phyloP scores from a whole-genome alignment of 2,888 invertebrate genomes.

The Platycnemis pennipes region DNA sequence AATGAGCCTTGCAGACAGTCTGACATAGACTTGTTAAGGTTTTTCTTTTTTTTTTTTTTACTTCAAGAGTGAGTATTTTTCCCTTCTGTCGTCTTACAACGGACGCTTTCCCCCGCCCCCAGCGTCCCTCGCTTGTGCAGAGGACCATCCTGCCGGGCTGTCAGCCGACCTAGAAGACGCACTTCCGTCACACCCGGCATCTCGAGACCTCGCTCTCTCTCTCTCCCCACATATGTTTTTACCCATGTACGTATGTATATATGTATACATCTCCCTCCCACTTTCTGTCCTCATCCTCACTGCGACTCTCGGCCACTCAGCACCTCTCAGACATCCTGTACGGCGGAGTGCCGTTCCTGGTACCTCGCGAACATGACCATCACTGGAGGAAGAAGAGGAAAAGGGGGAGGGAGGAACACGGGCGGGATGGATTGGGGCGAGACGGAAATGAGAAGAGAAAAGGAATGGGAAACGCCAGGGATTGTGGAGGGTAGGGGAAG shows the following conservation, averaged over 20 bases:
- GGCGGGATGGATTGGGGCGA: not conserved
- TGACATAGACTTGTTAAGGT: not conserved
- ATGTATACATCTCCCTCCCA: not conserved
- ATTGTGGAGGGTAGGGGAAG: not conserved
- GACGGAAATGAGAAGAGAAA: not conserved
- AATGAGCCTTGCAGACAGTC: not conserved
- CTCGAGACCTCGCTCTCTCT: not conserved
- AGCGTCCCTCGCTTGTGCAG: not conserved
- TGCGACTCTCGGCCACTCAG: not conserved
- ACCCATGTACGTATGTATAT: not conserved
- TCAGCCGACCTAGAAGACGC: not conserved
- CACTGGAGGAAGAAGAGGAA: not conserved
- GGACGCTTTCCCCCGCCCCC: not conserved
- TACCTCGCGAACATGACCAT: constrained; percentile 14
- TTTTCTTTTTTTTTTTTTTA: not conserved
- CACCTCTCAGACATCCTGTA: constrained; percentile 18
- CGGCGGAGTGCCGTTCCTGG: constrained; percentile 47
- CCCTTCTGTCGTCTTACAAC: not conserved
- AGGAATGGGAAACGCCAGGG: not conserved
- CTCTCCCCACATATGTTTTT: not conserved
- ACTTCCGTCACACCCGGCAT: not conserved
- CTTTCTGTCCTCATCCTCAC: not conserved
- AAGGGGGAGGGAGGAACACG: not conserved
- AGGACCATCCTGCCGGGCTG: not conserved
- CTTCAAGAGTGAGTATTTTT: not conserved